phyloP scores from a whole-genome alignment of 2,113 vertebrate species.

The Pelvicachromis taeniatus region DNA sequence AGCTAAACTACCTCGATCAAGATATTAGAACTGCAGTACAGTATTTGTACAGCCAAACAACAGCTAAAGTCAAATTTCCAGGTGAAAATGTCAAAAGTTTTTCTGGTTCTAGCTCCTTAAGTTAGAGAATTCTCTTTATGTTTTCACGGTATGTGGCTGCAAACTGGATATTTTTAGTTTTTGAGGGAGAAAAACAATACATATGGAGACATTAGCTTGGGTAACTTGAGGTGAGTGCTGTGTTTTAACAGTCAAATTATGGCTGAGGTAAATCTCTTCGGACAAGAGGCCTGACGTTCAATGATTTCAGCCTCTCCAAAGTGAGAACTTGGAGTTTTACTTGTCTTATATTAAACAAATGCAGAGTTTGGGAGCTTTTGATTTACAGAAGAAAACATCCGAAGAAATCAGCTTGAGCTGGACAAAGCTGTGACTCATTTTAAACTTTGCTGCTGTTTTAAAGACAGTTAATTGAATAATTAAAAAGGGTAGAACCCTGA shows the following conservation, averaged over 20 bases:
- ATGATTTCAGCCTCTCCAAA: background rate
- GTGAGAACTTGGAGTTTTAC: background rate
- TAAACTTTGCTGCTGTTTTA: background rate
- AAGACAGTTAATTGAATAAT: background rate
- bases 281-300: fast-evolving
- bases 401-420: background rate
- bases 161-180: background rate
- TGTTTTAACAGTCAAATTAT: background rate
- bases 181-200: background rate
- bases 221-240: background rate
- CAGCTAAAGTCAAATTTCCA: background rate
- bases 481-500: background rate
- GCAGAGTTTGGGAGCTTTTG: background rate
- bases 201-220: background rate
- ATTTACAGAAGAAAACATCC: background rate
- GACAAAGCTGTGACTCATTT: background rate
- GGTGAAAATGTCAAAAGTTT: background rate
- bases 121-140: background rate
- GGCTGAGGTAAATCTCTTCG: background rate
- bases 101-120: background rate
- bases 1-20: background rate
- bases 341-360: background rate
- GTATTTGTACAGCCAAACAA: background rate
- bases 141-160: background rate
- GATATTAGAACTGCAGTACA: fast-evolving